These are phyloP conservation scores for Macrophya alboannulata DNA, from an alignment of 2,888 invertebrate genomes.

Conservation along the genomic window DNA sequence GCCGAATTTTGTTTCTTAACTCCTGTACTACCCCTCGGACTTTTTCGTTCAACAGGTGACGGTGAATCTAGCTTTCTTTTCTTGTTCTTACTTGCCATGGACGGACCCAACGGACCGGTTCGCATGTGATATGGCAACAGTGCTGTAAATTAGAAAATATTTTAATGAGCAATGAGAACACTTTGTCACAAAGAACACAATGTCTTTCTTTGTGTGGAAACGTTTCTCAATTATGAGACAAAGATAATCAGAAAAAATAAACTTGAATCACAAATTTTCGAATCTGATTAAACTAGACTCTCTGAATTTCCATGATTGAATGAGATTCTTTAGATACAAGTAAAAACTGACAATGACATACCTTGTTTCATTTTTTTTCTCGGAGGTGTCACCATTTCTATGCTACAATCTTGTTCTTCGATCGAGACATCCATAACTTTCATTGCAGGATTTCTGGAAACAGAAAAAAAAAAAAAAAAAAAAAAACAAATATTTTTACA, in stretches of 20 bases:
- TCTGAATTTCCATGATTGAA: too few species aligned
- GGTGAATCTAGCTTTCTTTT: conserved; percentile 74
- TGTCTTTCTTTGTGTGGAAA: neutral
- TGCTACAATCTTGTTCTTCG: conserved; percentile 68
- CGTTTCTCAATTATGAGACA: too few species aligned
- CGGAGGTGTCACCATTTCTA: conserved; percentile 66
- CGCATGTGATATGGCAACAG: conserved; percentile 73
- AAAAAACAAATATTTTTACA: neutral
- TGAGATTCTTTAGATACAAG: neutral
- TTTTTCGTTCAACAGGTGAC: conserved; percentile 66
- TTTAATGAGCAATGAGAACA: neutral
- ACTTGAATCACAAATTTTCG: neutral
- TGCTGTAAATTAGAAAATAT: conserved; percentile 66
- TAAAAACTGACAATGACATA: conserved; percentile 58
- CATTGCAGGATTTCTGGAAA: conserved; percentile 63
- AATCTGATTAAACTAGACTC: neutral
- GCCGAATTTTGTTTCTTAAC: conserved; percentile 67
- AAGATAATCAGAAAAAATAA: neutral
- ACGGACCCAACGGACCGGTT: conserved; percentile 65
- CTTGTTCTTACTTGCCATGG: conserved; percentile 66
- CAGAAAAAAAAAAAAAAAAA: neutral
- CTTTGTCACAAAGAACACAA: too few species aligned
- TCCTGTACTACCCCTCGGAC: conserved; percentile 71
- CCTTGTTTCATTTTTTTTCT: conserved; percentile 75
- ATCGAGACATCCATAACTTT: conserved; percentile 72